Evolutionary conservation across 2,797 vertebrate genomes (phyloP).

Genomic region (Spondyliosoma cantharus): DNA sequence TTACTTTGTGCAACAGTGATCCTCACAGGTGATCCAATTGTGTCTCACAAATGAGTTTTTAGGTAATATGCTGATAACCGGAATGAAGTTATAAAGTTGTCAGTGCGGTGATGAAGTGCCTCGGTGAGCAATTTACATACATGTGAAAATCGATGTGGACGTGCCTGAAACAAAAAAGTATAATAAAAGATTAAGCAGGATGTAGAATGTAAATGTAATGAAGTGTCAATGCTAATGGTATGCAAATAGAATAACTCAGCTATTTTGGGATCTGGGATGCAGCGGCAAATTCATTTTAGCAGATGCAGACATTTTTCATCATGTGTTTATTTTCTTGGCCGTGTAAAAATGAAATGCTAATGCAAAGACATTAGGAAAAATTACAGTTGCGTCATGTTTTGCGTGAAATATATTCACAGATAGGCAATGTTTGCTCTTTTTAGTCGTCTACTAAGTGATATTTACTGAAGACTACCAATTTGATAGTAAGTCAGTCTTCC

Average conservation of each 20-base stretch:
- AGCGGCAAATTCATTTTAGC: slow-evolving; percentile 27
- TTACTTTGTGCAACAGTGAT: slow-evolving; percentile 65
- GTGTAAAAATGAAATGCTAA: slow-evolving; percentile 4
- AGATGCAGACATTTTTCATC: slow-evolving; percentile 15
- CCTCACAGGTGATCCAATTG: slow-evolving; percentile 62
- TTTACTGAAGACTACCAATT: neutral
- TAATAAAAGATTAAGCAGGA: slow-evolving; percentile 25
- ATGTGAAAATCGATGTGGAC: slow-evolving; percentile 50
- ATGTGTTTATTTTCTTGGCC: neutral
- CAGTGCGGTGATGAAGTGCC: slow-evolving; percentile 61
- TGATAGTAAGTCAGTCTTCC: neutral
- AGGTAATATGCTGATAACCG: slow-evolving; percentile 62
- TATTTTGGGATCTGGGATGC: slow-evolving; percentile 18
- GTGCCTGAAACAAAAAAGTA: neutral
- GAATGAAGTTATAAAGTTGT: slow-evolving; percentile 62
- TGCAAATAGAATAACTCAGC: slow-evolving; percentile 26
- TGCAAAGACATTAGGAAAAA: slow-evolving; percentile 2
- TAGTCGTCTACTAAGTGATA: neutral
- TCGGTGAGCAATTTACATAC: slow-evolving; percentile 58
- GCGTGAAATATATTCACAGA: neutral
- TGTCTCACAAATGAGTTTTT: slow-evolving; percentile 68
- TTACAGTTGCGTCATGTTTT: slow-evolving; percentile 4
- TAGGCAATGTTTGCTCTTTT: neutral
- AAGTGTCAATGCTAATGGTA: slow-evolving; percentile 38
- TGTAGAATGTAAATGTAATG: slow-evolving; percentile 54